Conservation (phyloP, 2,888 invertebrate genomes). For the Nymphalis urticae region DNA sequence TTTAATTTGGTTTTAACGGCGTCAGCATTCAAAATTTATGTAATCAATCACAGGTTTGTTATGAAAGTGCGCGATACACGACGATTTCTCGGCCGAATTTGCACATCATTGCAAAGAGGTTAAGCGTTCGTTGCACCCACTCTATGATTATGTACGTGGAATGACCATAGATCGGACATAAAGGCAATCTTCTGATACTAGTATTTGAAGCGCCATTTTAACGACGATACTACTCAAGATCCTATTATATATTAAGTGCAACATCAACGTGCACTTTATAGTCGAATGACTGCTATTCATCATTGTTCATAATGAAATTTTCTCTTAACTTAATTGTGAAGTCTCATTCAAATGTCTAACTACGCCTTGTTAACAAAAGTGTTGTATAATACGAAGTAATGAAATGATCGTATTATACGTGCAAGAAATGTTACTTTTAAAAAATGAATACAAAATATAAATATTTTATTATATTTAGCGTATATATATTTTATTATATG, state of each 20-base stretch:
- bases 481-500: too few species aligned
- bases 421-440: too few species aligned
- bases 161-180: slow-evolving; percentile 17
- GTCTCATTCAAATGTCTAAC: slow-evolving; percentile 31
- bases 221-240: slow-evolving; percentile 25
- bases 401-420: neutral
- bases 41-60: slow-evolving; percentile 80
- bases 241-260: slow-evolving; percentile 30
- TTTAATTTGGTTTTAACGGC: slow-evolving; percentile 78
- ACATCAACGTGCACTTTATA: slow-evolving; percentile 30
- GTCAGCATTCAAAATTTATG: slow-evolving; percentile 76
- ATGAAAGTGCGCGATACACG: slow-evolving; percentile 78
- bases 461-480: too few species aligned
- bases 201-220: slow-evolving; percentile 20
- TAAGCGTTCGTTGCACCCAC: slow-evolving; percentile 53
- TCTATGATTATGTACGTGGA: slow-evolving; percentile 40
- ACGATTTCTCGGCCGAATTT: slow-evolving; percentile 75
- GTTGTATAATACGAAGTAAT: neutral
- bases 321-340: slow-evolving; percentile 19
- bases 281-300: slow-evolving; percentile 28
- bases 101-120: slow-evolving; percentile 70
- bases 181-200: slow-evolving; percentile 14
- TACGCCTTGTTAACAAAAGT: slow-evolving; percentile 9
- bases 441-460: too few species aligned
- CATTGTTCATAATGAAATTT: slow-evolving; percentile 32